Percentiles rank a stretch among this genome's conserved stretches.
Conservation (phyloP, 1,140 invertebrate genomes). For the Macrobrachium nipponense region DNA sequence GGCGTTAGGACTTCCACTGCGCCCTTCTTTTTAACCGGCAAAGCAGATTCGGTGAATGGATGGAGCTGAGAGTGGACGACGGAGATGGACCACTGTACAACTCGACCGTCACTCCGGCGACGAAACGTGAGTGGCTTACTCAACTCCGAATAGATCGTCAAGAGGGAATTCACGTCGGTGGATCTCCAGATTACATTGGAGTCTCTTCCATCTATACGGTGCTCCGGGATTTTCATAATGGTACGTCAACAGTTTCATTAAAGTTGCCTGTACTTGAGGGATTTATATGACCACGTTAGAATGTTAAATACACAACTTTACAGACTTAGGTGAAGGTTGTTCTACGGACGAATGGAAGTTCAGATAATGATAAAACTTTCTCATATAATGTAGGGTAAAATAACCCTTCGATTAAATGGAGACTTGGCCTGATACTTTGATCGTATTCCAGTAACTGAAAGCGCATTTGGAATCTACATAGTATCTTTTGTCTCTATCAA, state of each 20-base stretch:
- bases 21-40: background rate
- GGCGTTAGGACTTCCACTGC: background rate
- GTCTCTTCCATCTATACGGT: constrained; percentile 41
- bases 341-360: too few species aligned
- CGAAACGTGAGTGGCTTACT: constrained; percentile 28
- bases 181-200: constrained; percentile 42
- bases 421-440: too few species aligned
- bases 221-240: constrained; percentile 42
- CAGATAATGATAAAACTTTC: too few species aligned
- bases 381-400: too few species aligned
- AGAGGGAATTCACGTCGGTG: constrained; percentile 44
- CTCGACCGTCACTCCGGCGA: constrained; percentile 25
- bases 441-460: too few species aligned
- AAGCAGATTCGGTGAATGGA: constrained; percentile 33
- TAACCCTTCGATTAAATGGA: too few species aligned
- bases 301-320: too few species aligned
- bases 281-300: too few species aligned
- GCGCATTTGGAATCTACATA: too few species aligned
- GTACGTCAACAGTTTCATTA: background rate
- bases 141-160: constrained; percentile 29
- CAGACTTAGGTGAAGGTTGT: too few species aligned
- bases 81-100: constrained; percentile 53
- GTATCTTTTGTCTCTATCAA: too few species aligned
- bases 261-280: too few species aligned
- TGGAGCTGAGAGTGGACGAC: constrained; percentile 35